Evolutionary conservation across 2,797 vertebrate species (phyloP).

Genomic region (Philypnodon macrostomus): DNA sequence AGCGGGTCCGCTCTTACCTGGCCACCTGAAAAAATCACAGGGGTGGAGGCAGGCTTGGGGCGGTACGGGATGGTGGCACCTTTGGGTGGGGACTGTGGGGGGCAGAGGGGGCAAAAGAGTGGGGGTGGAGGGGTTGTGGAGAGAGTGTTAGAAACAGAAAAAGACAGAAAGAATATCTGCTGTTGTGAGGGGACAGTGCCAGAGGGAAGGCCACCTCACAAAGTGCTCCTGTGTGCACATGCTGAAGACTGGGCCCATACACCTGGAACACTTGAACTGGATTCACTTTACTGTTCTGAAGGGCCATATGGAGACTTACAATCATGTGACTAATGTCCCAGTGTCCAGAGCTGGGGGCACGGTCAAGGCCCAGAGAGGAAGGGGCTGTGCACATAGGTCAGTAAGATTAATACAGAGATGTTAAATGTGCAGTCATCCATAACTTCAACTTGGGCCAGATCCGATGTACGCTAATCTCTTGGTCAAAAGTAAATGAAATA

Average conservation of each 20-base stretch:
- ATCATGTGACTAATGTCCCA: slow-evolving; percentile 63
- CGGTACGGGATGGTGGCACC: slow-evolving; percentile 99
- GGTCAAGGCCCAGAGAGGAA: slow-evolving; percentile 61
- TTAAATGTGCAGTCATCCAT: no score
- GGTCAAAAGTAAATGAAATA: no score
- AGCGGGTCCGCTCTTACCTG: slow-evolving; percentile 99
- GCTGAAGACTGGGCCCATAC: slow-evolving; percentile 58
- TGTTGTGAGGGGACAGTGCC: slow-evolving; percentile 68
- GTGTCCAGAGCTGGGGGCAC: slow-evolving; percentile 61
- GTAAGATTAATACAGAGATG: slow-evolving; percentile 54
- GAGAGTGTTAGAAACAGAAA: slow-evolving; percentile 72
- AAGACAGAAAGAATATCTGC: slow-evolving; percentile 49
- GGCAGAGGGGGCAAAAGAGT: slow-evolving; percentile 58
- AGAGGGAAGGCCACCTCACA: slow-evolving; percentile 58
- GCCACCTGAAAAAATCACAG: slow-evolving; percentile 99
- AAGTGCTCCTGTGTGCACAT: slow-evolving; percentile 70
- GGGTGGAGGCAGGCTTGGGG: slow-evolving; percentile 99
- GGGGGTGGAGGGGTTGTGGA: slow-evolving; percentile 70
- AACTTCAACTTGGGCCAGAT: no score
- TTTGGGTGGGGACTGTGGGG: slow-evolving; percentile 97
- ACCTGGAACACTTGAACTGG: slow-evolving; percentile 71
- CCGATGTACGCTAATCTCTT: no score
- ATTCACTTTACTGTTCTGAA: slow-evolving; percentile 47
- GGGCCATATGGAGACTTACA: slow-evolving; percentile 56
- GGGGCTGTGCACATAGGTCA: slow-evolving; percentile 59